Base-by-base conservation (phyloP, 2,888 invertebrate species). In the Sepiola atlantica region DNA sequence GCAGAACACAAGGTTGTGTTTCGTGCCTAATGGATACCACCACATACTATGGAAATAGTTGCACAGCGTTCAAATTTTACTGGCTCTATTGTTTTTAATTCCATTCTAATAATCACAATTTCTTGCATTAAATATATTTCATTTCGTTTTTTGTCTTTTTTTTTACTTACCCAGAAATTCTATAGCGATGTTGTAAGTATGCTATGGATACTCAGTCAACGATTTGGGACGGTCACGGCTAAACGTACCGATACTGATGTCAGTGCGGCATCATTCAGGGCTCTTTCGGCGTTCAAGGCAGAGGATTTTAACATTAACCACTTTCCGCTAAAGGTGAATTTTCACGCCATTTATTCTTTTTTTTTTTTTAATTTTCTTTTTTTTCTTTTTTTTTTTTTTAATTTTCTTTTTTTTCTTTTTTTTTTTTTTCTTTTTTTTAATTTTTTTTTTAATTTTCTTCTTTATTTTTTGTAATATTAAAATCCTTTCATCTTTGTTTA, bases 201-300 rank as follows among this genome's bases (percentile, higher is more conserved):
- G 55, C 94, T 97, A 91, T 97, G 97, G 97, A 61, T 95, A 55
- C 96, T 96, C 92, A 95, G 95, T 1, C 95, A 95, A 92, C 95
- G 95, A 90, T 61, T 61, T 61, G 93, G 35, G 14, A 35, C 35
- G 32, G 55, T 28, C 61, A 61, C 24, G 18, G 54, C 93, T n/a
- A 93, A 92, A 45, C 4, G 20, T 16, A 57, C 94, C 20, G 94
- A 96, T 93, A 61, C 92, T 35, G 93, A 45, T 1, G 96, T 97
- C 32, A 95, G 95, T 45, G 94, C 95, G 8, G 96, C 97, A 24
- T 96, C 97, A 21, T 96, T 95, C 94, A 91, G 94, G 35, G 96
- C 97, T 8, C 95, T 97, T 91, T 95, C 96, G 3, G 91, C 94
- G 35, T 97, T 96, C 95, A 94, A 93, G 32, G 94, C 94, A 0